Base-by-base conservation (phyloP, 2,113 vertebrate genomes). In the Genyomyrus donnyi region DNA sequence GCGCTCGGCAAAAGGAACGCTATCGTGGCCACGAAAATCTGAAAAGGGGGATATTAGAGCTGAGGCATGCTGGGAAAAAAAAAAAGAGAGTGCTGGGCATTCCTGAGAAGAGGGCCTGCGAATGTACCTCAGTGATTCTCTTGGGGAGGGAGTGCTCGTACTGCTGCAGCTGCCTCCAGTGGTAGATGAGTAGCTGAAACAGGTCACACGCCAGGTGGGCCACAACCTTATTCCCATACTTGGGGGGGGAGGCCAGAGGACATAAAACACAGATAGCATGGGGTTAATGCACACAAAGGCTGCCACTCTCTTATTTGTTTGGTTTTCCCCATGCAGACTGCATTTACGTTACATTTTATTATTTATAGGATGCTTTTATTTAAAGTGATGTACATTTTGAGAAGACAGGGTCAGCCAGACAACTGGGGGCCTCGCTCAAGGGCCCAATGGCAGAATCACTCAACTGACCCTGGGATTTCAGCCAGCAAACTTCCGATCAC, bases 11-110 rank as follows among this genome's bases (percentile, higher is more conserved):
- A 95, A 91, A 99, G 98, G 94, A 99, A 99, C 5, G 97, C 97
- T 90, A 99, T 97, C 89, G 98, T 99, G 93, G 98, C 98, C 95
- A 99, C 97, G 48, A 99, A 98, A 93, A 99, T 99, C 98, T 99
- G 92, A 42, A 93, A 35, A 70, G 93, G 94, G 92, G 88, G 53
- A 80, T 70, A 27, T 56, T 87, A 56, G 8, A 35, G 85, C 49
- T 53, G 85, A 87, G 85, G 49, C 50, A 87, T 87, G 49, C 31
- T 87, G 49, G 49, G 85, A 21, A 48, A 87, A 49, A 62, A 62
- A 62, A 62, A 11, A 1, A 27, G 27, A 53, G 13, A 9, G 85
- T 9, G 8, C 10, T 31, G 70, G 21, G 10, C 58, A 19, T 42
- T 46, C 66, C 88, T 86, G 46, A 24, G 13, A 35, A 45, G 62